phyloP scores from a whole-genome alignment of 1,140 invertebrate genomes.

The Drosophila sucinea region DNA sequence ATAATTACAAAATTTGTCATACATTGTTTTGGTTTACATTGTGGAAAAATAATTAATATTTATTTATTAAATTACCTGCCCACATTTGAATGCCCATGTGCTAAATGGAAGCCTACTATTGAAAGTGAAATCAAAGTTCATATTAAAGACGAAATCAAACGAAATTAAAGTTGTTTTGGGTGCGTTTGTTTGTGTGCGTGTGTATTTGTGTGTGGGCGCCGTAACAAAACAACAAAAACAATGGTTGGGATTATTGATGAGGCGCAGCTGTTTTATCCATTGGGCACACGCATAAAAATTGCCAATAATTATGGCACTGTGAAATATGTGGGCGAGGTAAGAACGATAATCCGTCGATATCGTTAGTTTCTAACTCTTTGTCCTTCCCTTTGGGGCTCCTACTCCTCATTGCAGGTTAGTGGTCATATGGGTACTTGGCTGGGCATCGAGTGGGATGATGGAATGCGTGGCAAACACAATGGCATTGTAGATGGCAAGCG shows the following conservation, averaged over 20 bases:
- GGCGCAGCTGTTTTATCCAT: conserved; percentile 73
- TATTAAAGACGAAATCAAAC: background rate
- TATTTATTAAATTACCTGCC: background rate
- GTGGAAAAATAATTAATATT: background rate
- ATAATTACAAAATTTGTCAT: background rate
- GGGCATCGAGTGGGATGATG: conserved; percentile 97
- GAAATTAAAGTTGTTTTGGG: conserved; percentile 21
- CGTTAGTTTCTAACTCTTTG: background rate
- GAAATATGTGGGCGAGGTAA: conserved; percentile 83
- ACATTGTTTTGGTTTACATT: conserved; percentile 3
- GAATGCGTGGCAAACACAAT: conserved; percentile 94
- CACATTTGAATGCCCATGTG: background rate
- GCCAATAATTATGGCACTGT: conserved; percentile 83
- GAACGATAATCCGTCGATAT: background rate
- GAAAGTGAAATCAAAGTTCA: background rate
- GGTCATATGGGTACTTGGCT: conserved; percentile 89
- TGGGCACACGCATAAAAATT: conserved; percentile 78
- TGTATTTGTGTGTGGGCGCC: conserved; percentile 27
- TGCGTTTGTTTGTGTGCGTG: conserved; percentile 16
- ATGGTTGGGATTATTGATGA: conserved; percentile 82
- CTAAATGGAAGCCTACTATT: background rate
- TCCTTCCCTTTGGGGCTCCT: too few species aligned
- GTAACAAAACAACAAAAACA: conserved; percentile 43
- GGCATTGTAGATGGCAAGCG: conserved; percentile 90
- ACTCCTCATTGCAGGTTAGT: conserved; percentile 76